These are phyloP conservation scores for Tenebrosternarchus preto DNA, from an alignment of 2,113 vertebrate species.

Conservation along the genomic window DNA sequence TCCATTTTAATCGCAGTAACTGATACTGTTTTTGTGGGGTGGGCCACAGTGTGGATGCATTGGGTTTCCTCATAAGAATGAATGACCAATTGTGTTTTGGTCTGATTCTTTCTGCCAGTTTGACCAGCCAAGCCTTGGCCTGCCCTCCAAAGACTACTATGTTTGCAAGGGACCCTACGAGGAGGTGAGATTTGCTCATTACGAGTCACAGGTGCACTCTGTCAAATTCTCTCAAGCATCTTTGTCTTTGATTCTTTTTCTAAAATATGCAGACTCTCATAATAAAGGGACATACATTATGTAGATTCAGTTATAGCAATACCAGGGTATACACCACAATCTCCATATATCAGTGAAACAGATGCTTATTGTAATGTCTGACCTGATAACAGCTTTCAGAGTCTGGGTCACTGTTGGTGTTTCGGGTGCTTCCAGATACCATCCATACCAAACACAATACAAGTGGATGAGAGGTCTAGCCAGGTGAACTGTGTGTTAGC, in stretches of 20 bases:
- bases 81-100: slow-evolving; percentile 41
- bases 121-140: slow-evolving; percentile 88
- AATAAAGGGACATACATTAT: background rate
- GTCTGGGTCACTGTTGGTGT: too few species aligned
- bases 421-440: background rate
- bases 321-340: background rate
- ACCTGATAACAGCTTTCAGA: background rate
- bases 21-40: slow-evolving; percentile 37
- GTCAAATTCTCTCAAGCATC: background rate
- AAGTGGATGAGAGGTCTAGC: background rate
- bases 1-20: slow-evolving; percentile 37
- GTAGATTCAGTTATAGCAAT: background rate
- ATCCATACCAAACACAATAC: background rate
- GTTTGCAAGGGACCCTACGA: slow-evolving; percentile 82
- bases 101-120: slow-evolving; percentile 73
- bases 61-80: slow-evolving; percentile 34
- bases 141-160: slow-evolving; percentile 91
- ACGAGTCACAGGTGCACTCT: slow-evolving; percentile 7
- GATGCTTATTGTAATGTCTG: too few species aligned
- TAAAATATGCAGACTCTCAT: background rate
- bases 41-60: background rate
- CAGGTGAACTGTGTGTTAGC: too few species aligned
- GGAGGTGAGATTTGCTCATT: slow-evolving; percentile 76
- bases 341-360: background rate
- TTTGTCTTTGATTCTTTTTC: background rate